phyloP scores from a whole-genome alignment of 2,113 vertebrate genomes.

The Tenrec ecaudatus region DNA sequence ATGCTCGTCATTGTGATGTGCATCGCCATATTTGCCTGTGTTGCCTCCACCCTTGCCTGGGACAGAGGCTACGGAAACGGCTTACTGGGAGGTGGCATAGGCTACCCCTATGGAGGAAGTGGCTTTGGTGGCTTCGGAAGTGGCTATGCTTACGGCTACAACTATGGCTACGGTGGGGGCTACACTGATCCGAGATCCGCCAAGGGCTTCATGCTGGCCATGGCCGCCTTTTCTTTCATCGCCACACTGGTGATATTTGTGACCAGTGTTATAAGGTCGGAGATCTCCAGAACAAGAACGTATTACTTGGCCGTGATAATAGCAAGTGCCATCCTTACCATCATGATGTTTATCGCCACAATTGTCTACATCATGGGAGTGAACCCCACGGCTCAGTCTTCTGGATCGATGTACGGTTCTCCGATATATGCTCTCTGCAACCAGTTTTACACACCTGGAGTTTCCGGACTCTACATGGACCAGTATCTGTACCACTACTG shows the following conservation, averaged over 20 bases:
- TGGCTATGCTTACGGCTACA: constrained; percentile 82
- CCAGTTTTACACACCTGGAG: constrained; percentile 89
- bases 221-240: constrained; percentile 91
- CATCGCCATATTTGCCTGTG: constrained; percentile 93
- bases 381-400: constrained; percentile 92
- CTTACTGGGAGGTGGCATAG: constrained; percentile 74
- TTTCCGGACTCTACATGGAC: constrained; percentile 90
- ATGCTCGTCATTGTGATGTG: constrained; percentile 93
- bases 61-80: constrained; percentile 89
- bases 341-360: constrained; percentile 91
- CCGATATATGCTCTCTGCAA: constrained; percentile 90
- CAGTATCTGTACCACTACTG: constrained; percentile 96
- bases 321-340: constrained; percentile 87
- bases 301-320: constrained; percentile 92
- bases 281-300: constrained; percentile 84
- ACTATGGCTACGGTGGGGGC: constrained; percentile 84
- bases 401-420: constrained; percentile 90
- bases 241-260: constrained; percentile 90
- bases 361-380: constrained; percentile 94
- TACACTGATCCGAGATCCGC: constrained; percentile 91
- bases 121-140: constrained; percentile 82
- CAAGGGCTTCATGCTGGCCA: constrained; percentile 93
- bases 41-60: constrained; percentile 94
- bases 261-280: constrained; percentile 89
- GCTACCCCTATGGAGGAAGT: constrained; percentile 74